Percentiles rank a stretch among this genome's conserved stretches.
Evolutionary conservation across 2,797 vertebrate species (phyloP).

Genomic region (Tragelaphus oryx): DNA sequence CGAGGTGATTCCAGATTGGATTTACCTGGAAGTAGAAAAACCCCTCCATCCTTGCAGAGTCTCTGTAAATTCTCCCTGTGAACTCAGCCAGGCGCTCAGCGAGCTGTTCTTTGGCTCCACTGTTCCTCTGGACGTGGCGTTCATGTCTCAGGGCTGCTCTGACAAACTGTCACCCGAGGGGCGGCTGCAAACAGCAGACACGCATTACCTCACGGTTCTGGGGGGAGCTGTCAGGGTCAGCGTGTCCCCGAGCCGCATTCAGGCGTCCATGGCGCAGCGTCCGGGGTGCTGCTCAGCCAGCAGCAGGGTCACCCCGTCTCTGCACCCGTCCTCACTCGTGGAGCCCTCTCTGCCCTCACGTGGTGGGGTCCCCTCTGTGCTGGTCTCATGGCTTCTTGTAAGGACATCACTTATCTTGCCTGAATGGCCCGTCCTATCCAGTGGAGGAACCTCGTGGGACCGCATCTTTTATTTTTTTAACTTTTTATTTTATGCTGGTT

Average conservation of each 20-base stretch:
- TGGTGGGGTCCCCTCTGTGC: not conserved
- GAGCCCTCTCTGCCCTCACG: not conserved
- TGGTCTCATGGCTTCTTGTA: not conserved
- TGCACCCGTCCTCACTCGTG: fast-evolving
- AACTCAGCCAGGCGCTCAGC: not conserved
- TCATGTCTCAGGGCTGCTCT: not conserved
- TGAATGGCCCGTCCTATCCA: not conserved
- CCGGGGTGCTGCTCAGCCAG: fast-evolving
- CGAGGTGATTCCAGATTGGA: not conserved
- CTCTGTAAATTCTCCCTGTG: not conserved
- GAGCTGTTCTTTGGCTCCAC: not conserved
- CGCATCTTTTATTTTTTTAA: not conserved
- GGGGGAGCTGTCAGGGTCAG: not conserved
- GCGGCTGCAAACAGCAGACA: not conserved
- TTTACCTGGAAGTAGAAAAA: not conserved
- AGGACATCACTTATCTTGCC: not conserved
- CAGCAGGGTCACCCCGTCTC: fast-evolving
- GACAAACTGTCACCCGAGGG: too few relatives aligned
- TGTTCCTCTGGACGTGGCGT: fast-evolving
- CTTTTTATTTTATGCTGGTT: not conserved
- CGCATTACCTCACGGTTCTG: not conserved
- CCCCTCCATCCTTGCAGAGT: not conserved
- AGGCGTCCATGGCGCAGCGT: not conserved
- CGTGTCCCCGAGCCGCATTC: not conserved
- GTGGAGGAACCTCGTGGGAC: fast-evolving